phyloP scores from a whole-genome alignment of 2,888 invertebrate species.

The Parochlus steinenii region DNA sequence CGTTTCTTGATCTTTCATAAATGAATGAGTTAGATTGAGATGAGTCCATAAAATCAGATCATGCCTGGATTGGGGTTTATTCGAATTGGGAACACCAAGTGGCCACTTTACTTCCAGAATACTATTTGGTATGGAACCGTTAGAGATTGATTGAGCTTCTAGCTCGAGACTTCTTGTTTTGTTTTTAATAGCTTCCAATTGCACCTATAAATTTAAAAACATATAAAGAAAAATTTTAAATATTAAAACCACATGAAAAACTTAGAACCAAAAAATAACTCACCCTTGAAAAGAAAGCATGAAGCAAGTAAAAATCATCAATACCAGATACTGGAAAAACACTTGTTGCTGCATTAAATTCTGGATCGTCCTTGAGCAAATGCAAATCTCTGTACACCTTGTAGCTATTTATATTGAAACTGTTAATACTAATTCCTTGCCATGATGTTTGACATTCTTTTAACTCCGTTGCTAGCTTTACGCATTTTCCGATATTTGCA shows the following conservation, averaged over 20 bases:
- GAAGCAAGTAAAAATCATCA: slow-evolving; percentile 49
- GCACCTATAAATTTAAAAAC: slow-evolving; percentile 24
- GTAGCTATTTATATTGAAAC: slow-evolving; percentile 23
- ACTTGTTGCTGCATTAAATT: slow-evolving; percentile 41
- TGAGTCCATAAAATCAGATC: slow-evolving; percentile 76
- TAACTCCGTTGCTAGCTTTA: slow-evolving; percentile 30
- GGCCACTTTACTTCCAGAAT: slow-evolving; percentile 51
- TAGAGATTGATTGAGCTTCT: slow-evolving; percentile 27
- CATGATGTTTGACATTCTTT: slow-evolving; percentile 29
- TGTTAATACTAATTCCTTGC: slow-evolving; percentile 24
- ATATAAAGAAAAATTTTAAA: slow-evolving; percentile 5
- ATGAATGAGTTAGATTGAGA: slow-evolving; percentile 70
- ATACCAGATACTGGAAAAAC: slow-evolving; percentile 45
- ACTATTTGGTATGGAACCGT: slow-evolving; percentile 35
- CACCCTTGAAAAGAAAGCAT: slow-evolving; percentile 54
- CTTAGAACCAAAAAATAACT: slow-evolving; percentile 16
- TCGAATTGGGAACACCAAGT: slow-evolving; percentile 47
- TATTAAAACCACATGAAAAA: not conserved
- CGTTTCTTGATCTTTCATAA: slow-evolving; percentile 63
- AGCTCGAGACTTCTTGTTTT: slow-evolving; percentile 25
- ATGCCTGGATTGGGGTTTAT: slow-evolving; percentile 53
- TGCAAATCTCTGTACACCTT: slow-evolving; percentile 33
- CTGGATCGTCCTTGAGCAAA: slow-evolving; percentile 24
- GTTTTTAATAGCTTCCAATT: slow-evolving; percentile 29
- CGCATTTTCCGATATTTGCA: slow-evolving; percentile 78